Evolutionary conservation across 2,113 vertebrate species (phyloP).

Genomic region (Galbula dea): DNA sequence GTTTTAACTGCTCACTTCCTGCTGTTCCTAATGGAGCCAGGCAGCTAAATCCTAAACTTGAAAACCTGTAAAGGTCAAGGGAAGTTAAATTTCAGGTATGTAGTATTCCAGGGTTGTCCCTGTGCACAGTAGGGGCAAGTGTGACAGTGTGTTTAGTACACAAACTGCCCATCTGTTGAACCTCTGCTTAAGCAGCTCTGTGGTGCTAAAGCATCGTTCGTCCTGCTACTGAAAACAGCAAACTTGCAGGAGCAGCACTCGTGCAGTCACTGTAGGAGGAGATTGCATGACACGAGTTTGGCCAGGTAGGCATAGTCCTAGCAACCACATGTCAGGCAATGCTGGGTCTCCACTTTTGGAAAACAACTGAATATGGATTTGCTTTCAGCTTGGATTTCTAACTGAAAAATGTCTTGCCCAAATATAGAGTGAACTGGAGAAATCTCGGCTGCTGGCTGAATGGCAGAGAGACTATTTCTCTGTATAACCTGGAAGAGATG

Average conservation of each 20-base stretch:
- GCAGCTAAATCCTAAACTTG: constrained; percentile 2
- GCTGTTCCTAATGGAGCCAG: not conserved
- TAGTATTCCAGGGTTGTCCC: not conserved
- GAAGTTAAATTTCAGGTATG: not conserved
- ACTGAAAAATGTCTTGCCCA: not conserved
- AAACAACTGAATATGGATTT: not conserved
- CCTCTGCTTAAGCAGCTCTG: not conserved
- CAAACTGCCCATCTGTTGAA: not conserved
- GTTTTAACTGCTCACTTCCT: not conserved
- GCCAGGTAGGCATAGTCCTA: rapidly evolving
- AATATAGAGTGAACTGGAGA: not conserved
- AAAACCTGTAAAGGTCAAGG: not conserved
- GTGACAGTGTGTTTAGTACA: not conserved
- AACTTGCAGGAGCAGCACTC: too few relatives aligned
- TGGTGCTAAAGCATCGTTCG: not conserved
- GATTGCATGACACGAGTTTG: too few relatives aligned
- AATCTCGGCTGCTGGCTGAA: not conserved
- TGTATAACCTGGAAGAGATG: not conserved
- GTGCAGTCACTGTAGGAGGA: rapidly evolving
- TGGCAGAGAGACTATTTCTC: not conserved
- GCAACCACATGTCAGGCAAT: not conserved
- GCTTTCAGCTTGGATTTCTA: not conserved
- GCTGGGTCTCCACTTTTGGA: not conserved
- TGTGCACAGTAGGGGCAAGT: not conserved
- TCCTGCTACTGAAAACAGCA: rapidly evolving